A percentile compares a stretch with the other conserved stretches of the same genome.
phyloP scores from a whole-genome alignment of 2,797 vertebrate species.

The Protonibea diacanthus region DNA sequence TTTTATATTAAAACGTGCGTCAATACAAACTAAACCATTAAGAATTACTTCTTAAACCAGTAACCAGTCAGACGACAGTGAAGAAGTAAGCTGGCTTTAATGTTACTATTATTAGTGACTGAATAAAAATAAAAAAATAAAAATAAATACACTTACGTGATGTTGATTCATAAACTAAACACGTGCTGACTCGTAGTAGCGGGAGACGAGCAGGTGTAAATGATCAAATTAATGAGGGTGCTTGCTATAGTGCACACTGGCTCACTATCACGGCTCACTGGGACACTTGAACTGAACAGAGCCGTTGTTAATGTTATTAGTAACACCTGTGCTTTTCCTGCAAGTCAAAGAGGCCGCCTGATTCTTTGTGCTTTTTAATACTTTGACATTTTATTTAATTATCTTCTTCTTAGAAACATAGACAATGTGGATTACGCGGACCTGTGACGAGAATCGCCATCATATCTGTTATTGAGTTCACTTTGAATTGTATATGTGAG shows the following conservation, averaged over 20 bases:
- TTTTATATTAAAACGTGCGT: slow-evolving; percentile 47
- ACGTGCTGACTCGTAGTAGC: neutral
- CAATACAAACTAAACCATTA: slow-evolving; percentile 38
- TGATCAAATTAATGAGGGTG: neutral
- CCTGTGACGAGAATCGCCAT: too few species aligned
- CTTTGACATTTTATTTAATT: neutral
- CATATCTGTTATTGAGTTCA: neutral
- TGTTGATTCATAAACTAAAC: neutral
- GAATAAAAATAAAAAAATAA: neutral
- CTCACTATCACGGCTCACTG: neutral
- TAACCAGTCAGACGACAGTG: neutral
- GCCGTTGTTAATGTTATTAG: neutral
- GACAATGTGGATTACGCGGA: neutral
- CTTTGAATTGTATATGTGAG: neutral
- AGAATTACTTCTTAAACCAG: slow-evolving; percentile 4
- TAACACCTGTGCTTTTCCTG: neutral
- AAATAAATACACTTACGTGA: neutral
- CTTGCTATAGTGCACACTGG: neutral
- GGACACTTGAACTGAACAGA: neutral
- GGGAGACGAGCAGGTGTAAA: neutral
- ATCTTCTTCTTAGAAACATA: neutral
- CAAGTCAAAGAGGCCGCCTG: neutral
- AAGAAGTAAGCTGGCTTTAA: neutral
- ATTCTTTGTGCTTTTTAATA: neutral
- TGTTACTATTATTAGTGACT: neutral